Percentiles rank a stretch among this genome's conserved stretches.
Evolutionary conservation across 2,888 invertebrate species (phyloP).

Genomic region (Hoplodrina ambigua): DNA sequence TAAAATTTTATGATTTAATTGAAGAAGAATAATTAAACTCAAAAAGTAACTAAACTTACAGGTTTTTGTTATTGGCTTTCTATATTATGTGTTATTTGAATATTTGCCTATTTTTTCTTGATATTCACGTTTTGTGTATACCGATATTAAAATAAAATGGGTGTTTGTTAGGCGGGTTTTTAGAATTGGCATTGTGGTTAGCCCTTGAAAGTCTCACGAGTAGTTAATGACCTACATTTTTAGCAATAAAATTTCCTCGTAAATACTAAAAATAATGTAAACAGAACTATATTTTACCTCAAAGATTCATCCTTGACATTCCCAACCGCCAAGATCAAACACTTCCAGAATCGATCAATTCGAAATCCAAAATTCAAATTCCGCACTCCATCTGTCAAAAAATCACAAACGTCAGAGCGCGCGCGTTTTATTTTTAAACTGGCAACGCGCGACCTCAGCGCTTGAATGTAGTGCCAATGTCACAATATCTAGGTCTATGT

Average conservation of each 20-base stretch:
- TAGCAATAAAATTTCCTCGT: background rate
- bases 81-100: background rate
- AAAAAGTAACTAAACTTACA: background rate
- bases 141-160: background rate
- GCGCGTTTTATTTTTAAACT: conserved; percentile 86
- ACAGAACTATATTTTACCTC: conserved; percentile 25
- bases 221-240: conserved; percentile 26
- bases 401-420: conserved; percentile 69
- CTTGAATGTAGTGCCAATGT: conserved; percentile 90
- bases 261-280: conserved; percentile 1
- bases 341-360: conserved; percentile 11
- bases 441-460: conserved; percentile 85
- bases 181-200: background rate
- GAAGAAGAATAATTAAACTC: background rate
- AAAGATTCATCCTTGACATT: conserved; percentile 19
- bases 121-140: background rate
- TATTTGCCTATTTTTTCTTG: background rate
- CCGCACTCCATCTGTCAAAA: conserved; percentile 68
- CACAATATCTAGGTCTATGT: conserved; percentile 89
- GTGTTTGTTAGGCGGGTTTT: background rate
- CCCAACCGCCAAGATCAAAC: conserved; percentile 16
- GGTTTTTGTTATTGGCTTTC: background rate
- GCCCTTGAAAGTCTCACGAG: conserved; percentile 7
- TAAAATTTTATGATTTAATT: background rate
- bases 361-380: conserved; percentile 40